A percentile compares a stretch with the other conserved stretches of the same genome.
These are phyloP conservation scores for Myzus persicae DNA, from an alignment of 1,140 invertebrate genomes.

Conservation along the genomic window DNA sequence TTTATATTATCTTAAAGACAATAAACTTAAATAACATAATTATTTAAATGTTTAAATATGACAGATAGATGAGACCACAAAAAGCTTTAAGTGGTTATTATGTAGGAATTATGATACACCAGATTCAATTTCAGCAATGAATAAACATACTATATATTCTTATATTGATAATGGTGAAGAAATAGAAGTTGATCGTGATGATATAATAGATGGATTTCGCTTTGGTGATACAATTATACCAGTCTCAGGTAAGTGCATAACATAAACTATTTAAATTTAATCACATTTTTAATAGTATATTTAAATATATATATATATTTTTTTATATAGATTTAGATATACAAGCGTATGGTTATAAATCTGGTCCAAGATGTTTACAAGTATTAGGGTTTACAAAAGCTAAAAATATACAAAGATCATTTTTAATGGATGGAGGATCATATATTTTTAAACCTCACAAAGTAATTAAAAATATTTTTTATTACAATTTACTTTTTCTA, in stretches of 20 bases:
- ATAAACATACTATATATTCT: conserved; percentile 4
- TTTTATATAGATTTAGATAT: conserved; percentile 26
- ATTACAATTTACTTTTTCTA: background rate
- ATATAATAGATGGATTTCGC: conserved; percentile 49
- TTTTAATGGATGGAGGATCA: conserved; percentile 45
- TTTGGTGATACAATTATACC: conserved; percentile 56
- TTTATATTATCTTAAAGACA: background rate
- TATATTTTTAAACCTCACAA: conserved; percentile 45
- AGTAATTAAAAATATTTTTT: background rate
- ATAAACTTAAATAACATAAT: background rate
- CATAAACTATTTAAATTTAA: background rate
- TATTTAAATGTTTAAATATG: background rate
- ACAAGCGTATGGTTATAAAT: conserved; percentile 45
- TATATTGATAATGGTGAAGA: conserved; percentile 8
- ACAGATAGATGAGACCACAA: conserved; percentile 24
- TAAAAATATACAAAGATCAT: conserved; percentile 40
- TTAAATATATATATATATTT: background rate
- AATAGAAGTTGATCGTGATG: background rate
- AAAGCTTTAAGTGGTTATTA: conserved; percentile 24
- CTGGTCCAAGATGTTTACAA: conserved; percentile 35
- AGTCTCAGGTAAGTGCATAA: background rate
- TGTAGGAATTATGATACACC: conserved; percentile 21
- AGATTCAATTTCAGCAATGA: conserved; percentile 16
- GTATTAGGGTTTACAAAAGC: conserved; percentile 48
- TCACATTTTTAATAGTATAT: no score